Conservation (phyloP, 2,797 vertebrate species). For the Ctenopoma multispine region DNA sequence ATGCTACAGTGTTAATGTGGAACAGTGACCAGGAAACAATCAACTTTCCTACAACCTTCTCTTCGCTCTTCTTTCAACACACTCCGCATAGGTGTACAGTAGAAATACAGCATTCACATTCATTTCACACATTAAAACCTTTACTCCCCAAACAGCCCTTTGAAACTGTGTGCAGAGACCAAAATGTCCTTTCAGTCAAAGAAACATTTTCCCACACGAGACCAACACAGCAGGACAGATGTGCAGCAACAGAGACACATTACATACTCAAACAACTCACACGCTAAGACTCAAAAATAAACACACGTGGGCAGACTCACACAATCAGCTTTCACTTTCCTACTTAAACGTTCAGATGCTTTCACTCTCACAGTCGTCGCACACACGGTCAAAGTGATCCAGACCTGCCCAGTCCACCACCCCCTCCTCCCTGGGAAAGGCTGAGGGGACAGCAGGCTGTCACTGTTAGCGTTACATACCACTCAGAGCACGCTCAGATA, state of each 20-base stretch:
- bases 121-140: too few species aligned
- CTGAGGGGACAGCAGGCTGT: conserved; percentile 66
- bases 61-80: too few species aligned
- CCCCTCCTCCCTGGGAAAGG: conserved; percentile 76
- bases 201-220: background rate
- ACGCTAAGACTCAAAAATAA: background rate
- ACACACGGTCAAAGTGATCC: conserved; percentile 13
- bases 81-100: too few species aligned
- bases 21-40: too few species aligned
- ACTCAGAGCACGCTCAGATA: conserved; percentile 69
- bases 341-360: conserved; percentile 26
- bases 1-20: too few species aligned
- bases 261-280: background rate
- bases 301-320: background rate
- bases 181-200: too few species aligned
- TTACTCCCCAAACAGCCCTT: too few species aligned
- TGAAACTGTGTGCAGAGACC: too few species aligned
- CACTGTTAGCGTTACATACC: conserved; percentile 72
- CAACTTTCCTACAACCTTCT: too few species aligned
- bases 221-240: background rate
- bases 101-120: too few species aligned
- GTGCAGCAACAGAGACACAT: background rate
- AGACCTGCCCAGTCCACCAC: background rate
- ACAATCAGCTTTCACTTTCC: conserved; percentile 23
- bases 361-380: conserved; percentile 20